Base-by-base conservation (phyloP, 2,797 vertebrate species). In the Rhynchotus rufescens region DNA sequence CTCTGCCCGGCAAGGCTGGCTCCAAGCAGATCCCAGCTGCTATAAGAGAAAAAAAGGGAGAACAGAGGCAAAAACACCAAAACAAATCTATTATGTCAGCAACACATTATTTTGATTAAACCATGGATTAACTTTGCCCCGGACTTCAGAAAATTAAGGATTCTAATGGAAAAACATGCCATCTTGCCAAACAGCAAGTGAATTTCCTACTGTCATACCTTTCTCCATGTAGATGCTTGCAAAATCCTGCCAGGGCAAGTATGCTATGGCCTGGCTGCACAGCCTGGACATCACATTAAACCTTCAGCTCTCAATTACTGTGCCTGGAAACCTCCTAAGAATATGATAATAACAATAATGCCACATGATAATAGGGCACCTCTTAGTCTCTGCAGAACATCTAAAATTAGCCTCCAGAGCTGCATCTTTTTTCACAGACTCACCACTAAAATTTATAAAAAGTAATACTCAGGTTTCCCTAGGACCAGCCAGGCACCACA, bases 231-330 rank as follows among this genome's bases (percentile, higher is more conserved):
- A 84, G 52, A 67, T 74, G 64, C 1, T 4, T 23, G 19, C 44
- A 54, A 86, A 77, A 23, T 26, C 75, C n/a, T 77, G 30, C 3
- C 16, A 2, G 49, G 47, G 32, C 67, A 52, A 49, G 32, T 17
- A 47, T 0, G 0, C 4, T 26, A 2, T 34, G 20, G 38, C 45
- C 45, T 56, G 6, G 2, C 71, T 56, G 51, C 72, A 49, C 34
- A 64, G 60, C 49, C 38, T 2, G 0, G 32, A 14, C 14, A 6
- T 6, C 62, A 36, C 0, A 0, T 12, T 60, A 42, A 16, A 79
- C 68, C 69, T 80, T 72, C 57, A 82, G 12, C 26, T 80, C 40
- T 90, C 42, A 71, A 15, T 28, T 56, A 3, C 4, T 11, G 20
- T 82, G 57, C n/a, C 38, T 75, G 61, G 65, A 79, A 95, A 78